Evolutionary conservation across 2,113 vertebrate species (phyloP), one percentile per base, ranked within the genome.

Genomic region (Mirza zaza): DNA sequence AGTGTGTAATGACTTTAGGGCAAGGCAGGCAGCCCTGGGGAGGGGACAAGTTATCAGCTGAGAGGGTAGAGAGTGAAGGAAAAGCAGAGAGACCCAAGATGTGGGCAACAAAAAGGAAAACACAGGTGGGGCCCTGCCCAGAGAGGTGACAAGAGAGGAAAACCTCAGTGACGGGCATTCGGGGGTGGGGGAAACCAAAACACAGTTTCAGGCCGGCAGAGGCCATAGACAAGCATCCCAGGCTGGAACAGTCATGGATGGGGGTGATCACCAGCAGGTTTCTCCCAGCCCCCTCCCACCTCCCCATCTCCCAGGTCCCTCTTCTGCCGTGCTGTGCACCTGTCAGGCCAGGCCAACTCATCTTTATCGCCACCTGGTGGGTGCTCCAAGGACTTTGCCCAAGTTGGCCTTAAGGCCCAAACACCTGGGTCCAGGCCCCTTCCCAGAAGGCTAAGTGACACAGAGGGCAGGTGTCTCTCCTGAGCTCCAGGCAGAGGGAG

Each of bases 351-450:
- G 67, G 76, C 17, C 70, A 75, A 15, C 50, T 96, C 67, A 68
- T 93, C 95, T 96, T 89, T 86, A 32, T 45, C 32, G 77, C 96
- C 97, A 94, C 80, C 96, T 97, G 86, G 86, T 95, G 96, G 97
- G 21, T 5, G 7, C 45, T 79, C 70, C 1, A 6, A 89, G 75
- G 68, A 79, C 68, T 90, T 81, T 36, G 10, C 39, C 71, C 65
- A 39, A 39, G 50, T 52, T 34, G 65, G 42, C 65, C 86, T 71
- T 36, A 4, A 29, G 15, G 52, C n/a, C 68, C 81, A 14, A 32
- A 32, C 3, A 14, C 29, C 45, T 3, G 29, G 48, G 12, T 13
- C 1, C 36, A 42, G 63, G 18, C 25, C 70, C 39, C 36, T 84
- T 34, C n/a, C 5, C 20, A 15, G 52, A 32, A 86, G 48, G n/a